Conservation (phyloP, 2,888 invertebrate species). For the Chrysolina haemoptera region DNA sequence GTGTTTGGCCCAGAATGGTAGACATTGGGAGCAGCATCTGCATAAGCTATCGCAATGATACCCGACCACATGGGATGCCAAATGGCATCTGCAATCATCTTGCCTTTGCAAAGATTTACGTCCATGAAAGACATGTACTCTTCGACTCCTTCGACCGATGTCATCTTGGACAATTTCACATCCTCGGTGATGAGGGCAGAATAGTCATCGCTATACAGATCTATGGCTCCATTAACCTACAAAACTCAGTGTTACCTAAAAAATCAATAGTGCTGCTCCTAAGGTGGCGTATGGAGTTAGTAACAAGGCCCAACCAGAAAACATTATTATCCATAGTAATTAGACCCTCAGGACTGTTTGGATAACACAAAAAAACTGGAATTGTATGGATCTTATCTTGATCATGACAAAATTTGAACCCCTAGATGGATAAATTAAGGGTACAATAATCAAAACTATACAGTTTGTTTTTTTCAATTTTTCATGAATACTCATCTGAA, state of each 20-base stretch:
- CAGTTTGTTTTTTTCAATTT: too few species aligned
- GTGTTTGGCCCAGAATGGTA: constrained; percentile 63
- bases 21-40: constrained; percentile 73
- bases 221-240: constrained; percentile 67
- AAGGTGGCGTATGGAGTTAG: too few species aligned
- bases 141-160: constrained; percentile 64
- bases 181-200: constrained; percentile 50
- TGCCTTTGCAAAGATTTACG: constrained; percentile 76
- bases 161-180: constrained; percentile 65
- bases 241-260: constrained; percentile 46
- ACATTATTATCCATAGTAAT: too few species aligned
- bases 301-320: too few species aligned
- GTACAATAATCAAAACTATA: too few species aligned
- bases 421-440: too few species aligned
- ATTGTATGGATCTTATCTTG: too few species aligned
- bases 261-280: too few species aligned
- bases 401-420: too few species aligned
- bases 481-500: too few species aligned
- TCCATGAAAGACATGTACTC: constrained; percentile 79
- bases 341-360: too few species aligned
- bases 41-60: constrained; percentile 78
- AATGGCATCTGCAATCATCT: constrained; percentile 76
- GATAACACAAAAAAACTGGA: too few species aligned
- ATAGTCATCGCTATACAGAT: constrained; percentile 78
- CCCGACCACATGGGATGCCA: constrained; percentile 85